Base-by-base conservation (phyloP, 1,140 invertebrate genomes). In the Diabrotica virgifera region DNA sequence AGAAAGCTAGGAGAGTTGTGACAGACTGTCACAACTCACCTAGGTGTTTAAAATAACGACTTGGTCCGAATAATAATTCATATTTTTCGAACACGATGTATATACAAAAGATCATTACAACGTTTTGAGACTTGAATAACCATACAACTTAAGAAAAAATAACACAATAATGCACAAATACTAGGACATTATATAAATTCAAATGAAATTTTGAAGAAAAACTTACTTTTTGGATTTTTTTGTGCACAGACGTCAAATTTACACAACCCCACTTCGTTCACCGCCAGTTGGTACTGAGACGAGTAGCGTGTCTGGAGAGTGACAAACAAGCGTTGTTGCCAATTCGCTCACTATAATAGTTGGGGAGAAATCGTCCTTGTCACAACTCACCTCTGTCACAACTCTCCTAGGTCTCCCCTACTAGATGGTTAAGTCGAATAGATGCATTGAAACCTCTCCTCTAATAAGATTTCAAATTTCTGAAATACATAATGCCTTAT, bases 1-100 rank as follows among this genome's bases (percentile, higher is more conserved):
- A 56, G 4, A 35, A 37, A 12, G 36, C 24, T 56, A 56, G 55
- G 36, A 56, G 55, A 56, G n/a, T n/a, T n/a, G 55, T 56, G 55
- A 56, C 55, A 56, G 8, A 0, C 13, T 56, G 55, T 56, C 55
- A 10, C 55, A 56, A 56, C 55, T 56, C 35, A 7, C 55, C n/a
- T n/a, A n/a, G n/a, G n/a, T n/a, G 55, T 35, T 7, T 7, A 37
- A 56, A 56, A 56, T 56, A 14, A 35, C 36, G 55, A 56, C 5
- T 36, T 11, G 11, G 55, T 36, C 55, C 24, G 55, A 56, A 56
- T 56, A 35, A 56, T 56, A 56, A 37, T 56, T 46, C 10, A 10
- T 46, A 46, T 7, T 46, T 46, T 46, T 46, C 6, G 10, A 46
- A 46, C 40, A 46, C 6, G 40, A 46, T 46, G 40, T 11, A 2